Percentiles rank a stretch among this genome's conserved stretches.
Evolutionary conservation across 1,140 invertebrate genomes (phyloP).

Genomic region (Meloidogyne chitwoodi): DNA sequence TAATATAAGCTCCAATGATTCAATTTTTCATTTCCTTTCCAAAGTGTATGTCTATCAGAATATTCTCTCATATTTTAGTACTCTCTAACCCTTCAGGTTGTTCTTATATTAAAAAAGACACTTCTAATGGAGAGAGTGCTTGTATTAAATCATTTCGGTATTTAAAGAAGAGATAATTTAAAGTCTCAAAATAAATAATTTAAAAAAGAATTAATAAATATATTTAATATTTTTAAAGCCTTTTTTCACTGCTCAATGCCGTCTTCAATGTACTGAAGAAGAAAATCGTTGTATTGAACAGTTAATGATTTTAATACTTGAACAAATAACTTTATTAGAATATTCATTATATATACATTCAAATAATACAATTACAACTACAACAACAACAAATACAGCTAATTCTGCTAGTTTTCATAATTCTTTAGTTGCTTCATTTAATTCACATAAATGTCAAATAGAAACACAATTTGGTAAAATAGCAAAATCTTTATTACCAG

Average conservation of each 20-base stretch:
- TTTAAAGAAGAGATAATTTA: too few relatives aligned
- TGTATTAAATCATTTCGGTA: too few relatives aligned
- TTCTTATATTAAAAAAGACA: too few relatives aligned
- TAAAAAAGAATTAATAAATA: too few relatives aligned
- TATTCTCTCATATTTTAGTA: too few relatives aligned
- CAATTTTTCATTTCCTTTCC: too few relatives aligned
- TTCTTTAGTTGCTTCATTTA: constrained; percentile 30
- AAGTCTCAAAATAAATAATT: too few relatives aligned
- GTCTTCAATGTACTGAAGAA: constrained; percentile 16
- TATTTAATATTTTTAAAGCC: constrained; percentile 30
- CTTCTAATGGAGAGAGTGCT: too few relatives aligned
- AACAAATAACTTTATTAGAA: constrained; percentile 37
- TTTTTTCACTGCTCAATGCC: constrained; percentile 40
- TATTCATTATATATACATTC: constrained; percentile 38
- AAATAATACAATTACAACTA: not conserved
- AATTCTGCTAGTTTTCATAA: constrained; percentile 24
- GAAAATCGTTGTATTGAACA: constrained; percentile 16
- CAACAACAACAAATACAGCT: not conserved
- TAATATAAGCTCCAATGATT: too few relatives aligned
- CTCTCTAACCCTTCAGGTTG: too few relatives aligned
- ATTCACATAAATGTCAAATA: constrained; percentile 20
- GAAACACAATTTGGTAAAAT: constrained; percentile 25
- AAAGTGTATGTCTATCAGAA: too few relatives aligned
- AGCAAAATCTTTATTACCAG: constrained; percentile 22
- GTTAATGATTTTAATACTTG: constrained; percentile 15